Evolutionary conservation across 2,113 vertebrate species (phyloP).

Genomic region (Numida meleagris): DNA sequence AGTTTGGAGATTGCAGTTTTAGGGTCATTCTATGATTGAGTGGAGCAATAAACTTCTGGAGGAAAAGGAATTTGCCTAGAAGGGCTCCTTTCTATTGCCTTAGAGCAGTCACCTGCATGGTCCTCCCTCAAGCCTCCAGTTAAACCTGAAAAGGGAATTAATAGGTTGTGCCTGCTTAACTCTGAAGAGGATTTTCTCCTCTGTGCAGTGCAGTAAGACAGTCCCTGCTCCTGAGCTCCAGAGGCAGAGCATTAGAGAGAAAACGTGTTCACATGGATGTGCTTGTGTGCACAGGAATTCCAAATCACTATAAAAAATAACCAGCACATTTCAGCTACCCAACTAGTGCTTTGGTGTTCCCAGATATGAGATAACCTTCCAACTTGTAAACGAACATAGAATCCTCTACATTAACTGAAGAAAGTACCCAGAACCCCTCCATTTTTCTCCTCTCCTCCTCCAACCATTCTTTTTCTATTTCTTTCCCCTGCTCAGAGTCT

Average conservation of each 20-base stretch:
- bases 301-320: background rate
- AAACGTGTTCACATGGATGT: background rate
- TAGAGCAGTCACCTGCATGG: background rate
- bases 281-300: background rate
- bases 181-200: background rate
- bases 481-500: slow-evolving; percentile 16
- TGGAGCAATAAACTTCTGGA: background rate
- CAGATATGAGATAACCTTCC: background rate
- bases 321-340: background rate
- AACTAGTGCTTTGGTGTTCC: background rate
- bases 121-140: background rate
- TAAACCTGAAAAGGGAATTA: background rate
- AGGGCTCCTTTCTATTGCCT: background rate
- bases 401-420: background rate
- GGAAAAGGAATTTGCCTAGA: background rate
- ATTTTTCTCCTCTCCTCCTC: background rate
- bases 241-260: background rate
- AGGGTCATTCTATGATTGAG: background rate
- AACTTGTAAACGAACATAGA: background rate
- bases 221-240: background rate
- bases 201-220: background rate
- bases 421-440: background rate
- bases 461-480: background rate
- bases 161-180: background rate
- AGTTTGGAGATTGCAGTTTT: background rate